Evolutionary conservation across 2,888 invertebrate genomes (phyloP).

Genomic region (Microctonus hyperodae): DNA sequence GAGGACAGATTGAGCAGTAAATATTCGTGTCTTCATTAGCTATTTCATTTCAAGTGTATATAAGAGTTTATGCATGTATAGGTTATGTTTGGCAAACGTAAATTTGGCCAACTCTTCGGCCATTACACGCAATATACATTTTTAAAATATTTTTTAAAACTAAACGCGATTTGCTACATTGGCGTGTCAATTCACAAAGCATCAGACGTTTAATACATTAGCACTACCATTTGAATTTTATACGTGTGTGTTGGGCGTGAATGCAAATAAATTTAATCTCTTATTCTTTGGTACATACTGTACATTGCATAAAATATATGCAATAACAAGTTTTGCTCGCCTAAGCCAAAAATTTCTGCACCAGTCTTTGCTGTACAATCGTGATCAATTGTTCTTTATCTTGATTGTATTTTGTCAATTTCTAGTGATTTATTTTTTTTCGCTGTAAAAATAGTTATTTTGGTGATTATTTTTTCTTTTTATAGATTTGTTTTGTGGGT

Average conservation of each 20-base stretch:
- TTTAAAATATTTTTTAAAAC: neutral
- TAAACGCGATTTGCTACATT: slow-evolving; percentile 36
- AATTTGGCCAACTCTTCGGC: slow-evolving; percentile 47
- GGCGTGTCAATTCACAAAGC: slow-evolving; percentile 54
- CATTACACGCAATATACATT: slow-evolving; percentile 16
- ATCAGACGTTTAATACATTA: slow-evolving; percentile 22
- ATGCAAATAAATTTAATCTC: neutral
- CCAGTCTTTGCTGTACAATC: slow-evolving; percentile 38
- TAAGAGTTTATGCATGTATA: neutral
- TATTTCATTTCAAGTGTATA: slow-evolving; percentile 38
- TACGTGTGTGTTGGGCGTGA: slow-evolving; percentile 25
- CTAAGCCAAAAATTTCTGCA: slow-evolving; percentile 31
- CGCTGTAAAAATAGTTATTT: too few relatives aligned
- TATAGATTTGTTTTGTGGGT: too few relatives aligned
- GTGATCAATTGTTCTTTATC: slow-evolving; percentile 38
- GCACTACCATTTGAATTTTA: neutral
- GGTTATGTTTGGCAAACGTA: neutral
- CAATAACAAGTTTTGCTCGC: slow-evolving; percentile 15
- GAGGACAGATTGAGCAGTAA: slow-evolving; percentile 57
- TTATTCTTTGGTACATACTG: too few relatives aligned
- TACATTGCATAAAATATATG: neutral
- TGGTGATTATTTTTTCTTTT: too few relatives aligned
- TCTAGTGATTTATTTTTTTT: too few relatives aligned
- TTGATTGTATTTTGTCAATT: too few relatives aligned
- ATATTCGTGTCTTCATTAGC: slow-evolving; percentile 35